Conservation (phyloP, 2,797 vertebrate species). For the Pseudochromis fuscus region DNA sequence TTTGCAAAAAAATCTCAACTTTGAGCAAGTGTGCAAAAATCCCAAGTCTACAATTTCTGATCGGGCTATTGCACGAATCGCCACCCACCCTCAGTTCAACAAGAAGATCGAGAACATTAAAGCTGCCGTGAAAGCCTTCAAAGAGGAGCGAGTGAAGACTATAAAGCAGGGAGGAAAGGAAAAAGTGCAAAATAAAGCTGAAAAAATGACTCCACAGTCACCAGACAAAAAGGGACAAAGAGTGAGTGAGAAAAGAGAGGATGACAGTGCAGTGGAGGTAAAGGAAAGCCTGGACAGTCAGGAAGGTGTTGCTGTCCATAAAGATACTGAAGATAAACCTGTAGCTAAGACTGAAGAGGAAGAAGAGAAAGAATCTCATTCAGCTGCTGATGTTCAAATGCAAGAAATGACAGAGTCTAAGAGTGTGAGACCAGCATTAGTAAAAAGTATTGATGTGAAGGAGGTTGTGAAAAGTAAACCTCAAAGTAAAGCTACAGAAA, state of each 20-base stretch:
- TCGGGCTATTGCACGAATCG: conserved; percentile 90
- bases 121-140: conserved; percentile 82
- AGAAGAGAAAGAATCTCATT: not conserved
- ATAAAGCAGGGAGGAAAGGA: conserved; percentile 12
- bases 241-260: conserved; percentile 13
- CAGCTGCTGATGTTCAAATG: conserved; percentile 10
- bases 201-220: conserved; percentile 12
- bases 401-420: conserved; percentile 21
- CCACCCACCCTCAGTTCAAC: conserved; percentile 89
- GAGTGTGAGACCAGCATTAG: not conserved
- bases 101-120: conserved; percentile 89
- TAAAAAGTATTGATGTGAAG: conserved; percentile 31
- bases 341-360: conserved; percentile 10
- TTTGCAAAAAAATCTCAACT: conserved; percentile 88
- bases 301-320: not conserved
- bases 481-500: conserved; percentile 24
- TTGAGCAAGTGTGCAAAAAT: conserved; percentile 90
- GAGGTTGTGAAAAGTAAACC: conserved; percentile 16
- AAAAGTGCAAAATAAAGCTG: conserved; percentile 36
- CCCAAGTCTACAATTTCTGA: conserved; percentile 86
- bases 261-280: not conserved
- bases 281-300: conserved; percentile 18
- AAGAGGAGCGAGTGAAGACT: conserved; percentile 72
- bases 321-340: conserved; percentile 21
- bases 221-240: conserved; percentile 1